phyloP scores from a whole-genome alignment of 2,888 invertebrate genomes.

The Pasiphila rectangulata region DNA sequence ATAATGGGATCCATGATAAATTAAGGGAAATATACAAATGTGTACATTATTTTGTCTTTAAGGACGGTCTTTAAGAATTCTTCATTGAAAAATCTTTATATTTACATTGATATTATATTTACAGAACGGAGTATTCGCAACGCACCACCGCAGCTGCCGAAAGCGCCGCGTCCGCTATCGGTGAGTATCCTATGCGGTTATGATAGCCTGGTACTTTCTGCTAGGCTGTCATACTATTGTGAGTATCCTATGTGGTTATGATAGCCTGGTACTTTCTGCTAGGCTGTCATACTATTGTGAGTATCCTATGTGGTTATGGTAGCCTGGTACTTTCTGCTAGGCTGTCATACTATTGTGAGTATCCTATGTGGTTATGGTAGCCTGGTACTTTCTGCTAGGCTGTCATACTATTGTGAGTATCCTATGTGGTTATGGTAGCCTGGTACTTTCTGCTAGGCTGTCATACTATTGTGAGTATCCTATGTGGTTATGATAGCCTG shows the following conservation, averaged over 20 bases:
- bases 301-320: not conserved
- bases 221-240: no score
- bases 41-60: no score
- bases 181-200: conserved; percentile 33
- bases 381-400: conserved; percentile 10
- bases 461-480: no score
- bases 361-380: not conserved
- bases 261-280: conserved; percentile 2
- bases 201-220: conserved; percentile 3
- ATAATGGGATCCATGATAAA: no score
- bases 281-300: no score
- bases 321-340: conserved; percentile 6
- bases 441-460: no score
- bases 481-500: not conserved
- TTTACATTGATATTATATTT: no score
- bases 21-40: no score
- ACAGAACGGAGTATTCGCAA: conserved; percentile 21
- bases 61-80: no score
- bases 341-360: no score
- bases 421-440: not conserved
- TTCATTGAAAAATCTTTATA: no score
- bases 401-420: no score
- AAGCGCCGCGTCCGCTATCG: conserved; percentile 48
- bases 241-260: conserved; percentile 2
- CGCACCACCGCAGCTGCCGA: conserved; percentile 66